Conservation (phyloP, 37 sponge, comb jelly and placozoan species). For the Hormiphora californensis region DNA sequence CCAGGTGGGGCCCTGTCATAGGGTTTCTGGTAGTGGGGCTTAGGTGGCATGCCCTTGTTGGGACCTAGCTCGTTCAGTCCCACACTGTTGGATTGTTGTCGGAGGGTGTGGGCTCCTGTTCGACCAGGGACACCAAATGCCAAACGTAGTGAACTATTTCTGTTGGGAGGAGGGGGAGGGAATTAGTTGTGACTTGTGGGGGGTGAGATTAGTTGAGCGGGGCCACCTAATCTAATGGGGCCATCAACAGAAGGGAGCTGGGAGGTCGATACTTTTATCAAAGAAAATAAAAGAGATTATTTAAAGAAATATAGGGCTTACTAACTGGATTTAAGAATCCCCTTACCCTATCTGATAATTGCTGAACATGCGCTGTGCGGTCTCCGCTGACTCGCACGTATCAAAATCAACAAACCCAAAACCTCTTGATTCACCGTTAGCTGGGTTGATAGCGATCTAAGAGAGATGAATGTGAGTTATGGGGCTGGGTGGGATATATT, state of each 20-base stretch:
- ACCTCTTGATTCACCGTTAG: constrained; percentile 41
- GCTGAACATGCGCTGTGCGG: constrained; percentile 50
- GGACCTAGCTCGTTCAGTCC: constrained; percentile 50
- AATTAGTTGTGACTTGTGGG: no score
- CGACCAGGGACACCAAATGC: constrained; percentile 50
- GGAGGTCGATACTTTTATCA: no score
- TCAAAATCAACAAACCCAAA: constrained; percentile 50
- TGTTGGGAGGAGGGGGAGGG: no score
- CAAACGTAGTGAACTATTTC: constrained; percentile 29
- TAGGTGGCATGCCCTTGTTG: background rate
- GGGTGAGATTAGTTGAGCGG: no score
- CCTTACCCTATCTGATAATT: constrained; percentile 51
- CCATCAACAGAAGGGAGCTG: no score
- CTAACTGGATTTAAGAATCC: no score
- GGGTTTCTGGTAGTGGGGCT: constrained; percentile 55
- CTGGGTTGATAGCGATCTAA: constrained; percentile 46
- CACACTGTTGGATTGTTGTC: constrained; percentile 53
- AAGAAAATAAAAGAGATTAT: no score
- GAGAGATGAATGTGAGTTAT: no score
- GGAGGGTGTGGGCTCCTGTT: constrained; percentile 44
- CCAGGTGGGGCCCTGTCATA: constrained; percentile 46
- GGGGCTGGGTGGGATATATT: no score
- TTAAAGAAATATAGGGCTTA: no score
- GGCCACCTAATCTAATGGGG: no score
- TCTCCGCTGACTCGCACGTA: constrained; percentile 9